Conservation (phyloP, 2,888 invertebrate species). For the Plebejus melissa region DNA sequence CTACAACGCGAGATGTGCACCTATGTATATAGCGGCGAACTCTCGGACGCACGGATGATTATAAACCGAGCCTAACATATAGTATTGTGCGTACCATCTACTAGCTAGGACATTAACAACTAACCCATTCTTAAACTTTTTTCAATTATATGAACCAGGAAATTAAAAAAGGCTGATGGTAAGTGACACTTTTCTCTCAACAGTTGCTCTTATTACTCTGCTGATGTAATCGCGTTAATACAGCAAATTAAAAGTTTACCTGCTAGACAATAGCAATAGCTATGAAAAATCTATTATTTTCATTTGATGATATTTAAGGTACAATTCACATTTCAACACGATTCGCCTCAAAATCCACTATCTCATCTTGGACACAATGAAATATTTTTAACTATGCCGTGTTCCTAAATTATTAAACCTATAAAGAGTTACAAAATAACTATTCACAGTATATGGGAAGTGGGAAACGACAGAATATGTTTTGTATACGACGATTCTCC, state of each 20-base stretch:
- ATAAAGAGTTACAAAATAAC: conserved; percentile 21
- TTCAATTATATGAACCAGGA: too few relatives aligned
- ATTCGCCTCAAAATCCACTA: background rate
- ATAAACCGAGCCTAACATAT: background rate
- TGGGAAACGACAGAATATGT: background rate
- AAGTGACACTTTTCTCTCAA: background rate
- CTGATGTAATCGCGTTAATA: background rate
- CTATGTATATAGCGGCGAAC: too few relatives aligned
- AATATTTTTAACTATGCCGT: background rate
- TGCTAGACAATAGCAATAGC: background rate
- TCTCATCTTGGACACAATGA: background rate
- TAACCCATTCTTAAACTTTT: background rate
- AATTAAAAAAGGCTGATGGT: too few relatives aligned
- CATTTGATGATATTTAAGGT: background rate
- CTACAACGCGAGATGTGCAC: too few relatives aligned
- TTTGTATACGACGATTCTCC: background rate
- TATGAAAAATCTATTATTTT: background rate
- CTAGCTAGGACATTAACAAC: conserved; percentile 21
- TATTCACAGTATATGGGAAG: background rate
- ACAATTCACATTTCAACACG: too few relatives aligned
- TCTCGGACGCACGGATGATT: too few relatives aligned
- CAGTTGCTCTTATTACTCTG: background rate
- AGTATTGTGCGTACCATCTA: conserved; percentile 26
- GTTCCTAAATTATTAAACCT: background rate
- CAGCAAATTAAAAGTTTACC: too few relatives aligned